Evolutionary conservation across 2,113 vertebrate genomes (phyloP), one percentile per base, ranked within the genome.

Genomic region (Ardeotis arabs): DNA sequence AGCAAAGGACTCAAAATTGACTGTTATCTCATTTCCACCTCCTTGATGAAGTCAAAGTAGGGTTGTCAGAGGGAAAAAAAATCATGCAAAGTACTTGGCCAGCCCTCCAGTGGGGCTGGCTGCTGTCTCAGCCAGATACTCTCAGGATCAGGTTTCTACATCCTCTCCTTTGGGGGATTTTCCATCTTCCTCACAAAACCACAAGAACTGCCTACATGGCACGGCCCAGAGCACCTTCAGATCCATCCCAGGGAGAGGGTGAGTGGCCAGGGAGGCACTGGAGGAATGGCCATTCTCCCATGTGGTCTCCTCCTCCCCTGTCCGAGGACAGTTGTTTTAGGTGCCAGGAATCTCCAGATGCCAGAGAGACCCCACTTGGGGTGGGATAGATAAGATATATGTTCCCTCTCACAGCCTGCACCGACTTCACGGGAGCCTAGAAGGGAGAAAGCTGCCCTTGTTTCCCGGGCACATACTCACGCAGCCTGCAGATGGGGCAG

Each of bases 401-500:
- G 7, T 23, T 47, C 27, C 14, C 33, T 62, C 18, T 21, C 69
- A 28, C 23, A 83, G 52, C 33, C 64, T 39, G 17, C 6, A 11
- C 2, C 25, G 75, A 68, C 39, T 28, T 4, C 4, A 11, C 12
- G 23, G 60, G 19, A 82, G 67, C 11, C 2, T 4, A 55, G 50
- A 35, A 62, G 12, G 63, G 23, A 68, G 37, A 10, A 29, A 60
- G 39, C 9, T 6, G 68, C 79, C 79, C 62, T 6, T 33, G 53
- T 17, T 18, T 35, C 22, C 28, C 17, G 70, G 62, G 84, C 84
- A 79, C 56, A 74, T 31, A 98, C 99, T 99, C 98, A 99, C 99
- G 99, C 87, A 99, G 98, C 90, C 99, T 97, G 98, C 99, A 99
- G 98, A 99, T 99, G 67, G 99, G 99, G 83, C 99, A 99, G 98